Evolutionary conservation across 1,140 invertebrate genomes (phyloP).

Genomic region (Brachionus koreanus): DNA sequence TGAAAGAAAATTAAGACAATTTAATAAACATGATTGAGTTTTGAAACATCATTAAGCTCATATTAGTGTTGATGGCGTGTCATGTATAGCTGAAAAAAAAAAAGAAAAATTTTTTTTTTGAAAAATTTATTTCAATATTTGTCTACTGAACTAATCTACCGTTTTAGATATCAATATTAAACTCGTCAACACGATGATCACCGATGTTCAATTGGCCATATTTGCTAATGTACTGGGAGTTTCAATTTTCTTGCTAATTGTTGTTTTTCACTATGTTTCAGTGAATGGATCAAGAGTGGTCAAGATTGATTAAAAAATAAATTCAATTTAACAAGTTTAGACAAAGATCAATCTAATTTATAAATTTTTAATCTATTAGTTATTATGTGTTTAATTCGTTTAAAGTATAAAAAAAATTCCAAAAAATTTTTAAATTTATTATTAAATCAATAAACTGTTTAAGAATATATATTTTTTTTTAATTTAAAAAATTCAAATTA

Average conservation of each 20-base stretch:
- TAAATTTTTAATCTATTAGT: not conserved
- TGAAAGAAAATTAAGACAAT: not conserved
- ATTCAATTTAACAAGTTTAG: not conserved
- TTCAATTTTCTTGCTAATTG: constrained; percentile 83
- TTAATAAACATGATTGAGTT: not conserved
- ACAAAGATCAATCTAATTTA: not conserved
- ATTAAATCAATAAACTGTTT: not conserved
- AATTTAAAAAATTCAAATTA: too few relatives aligned
- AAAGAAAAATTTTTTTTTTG: not conserved
- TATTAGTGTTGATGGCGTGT: not conserved
- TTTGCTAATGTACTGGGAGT: constrained; percentile 93
- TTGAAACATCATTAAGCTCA: not conserved
- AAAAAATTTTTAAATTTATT: not conserved
- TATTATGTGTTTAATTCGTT: constrained; percentile 4
- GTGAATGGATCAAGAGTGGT: constrained; percentile 64
- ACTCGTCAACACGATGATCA: constrained; percentile 72
- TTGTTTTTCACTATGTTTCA: constrained; percentile 93
- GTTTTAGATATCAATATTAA: not conserved
- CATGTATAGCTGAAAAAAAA: not conserved
- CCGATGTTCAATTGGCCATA: constrained; percentile 87
- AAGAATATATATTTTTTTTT: not conserved
- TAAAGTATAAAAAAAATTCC: not conserved
- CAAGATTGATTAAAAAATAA: not conserved
- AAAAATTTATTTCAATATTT: not conserved
- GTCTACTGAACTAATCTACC: not conserved